Conservation (phyloP, 1,140 invertebrate genomes). For the Orchesella cincta region DNA sequence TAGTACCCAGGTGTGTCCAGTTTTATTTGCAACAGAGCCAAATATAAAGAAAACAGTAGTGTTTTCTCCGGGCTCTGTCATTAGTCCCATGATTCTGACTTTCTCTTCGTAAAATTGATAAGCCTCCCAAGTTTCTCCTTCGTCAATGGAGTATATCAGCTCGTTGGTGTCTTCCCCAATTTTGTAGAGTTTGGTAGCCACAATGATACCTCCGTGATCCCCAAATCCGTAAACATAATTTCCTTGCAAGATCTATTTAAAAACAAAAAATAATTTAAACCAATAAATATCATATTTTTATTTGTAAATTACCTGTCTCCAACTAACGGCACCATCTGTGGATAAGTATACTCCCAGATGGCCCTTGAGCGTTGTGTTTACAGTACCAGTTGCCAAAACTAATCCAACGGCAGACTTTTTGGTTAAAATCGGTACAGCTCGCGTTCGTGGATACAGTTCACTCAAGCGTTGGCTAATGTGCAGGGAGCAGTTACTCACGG, state of each 20-base stretch:
- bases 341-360: constrained; percentile 80
- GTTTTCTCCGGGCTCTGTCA: constrained; percentile 89
- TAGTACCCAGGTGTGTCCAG: constrained; percentile 78
- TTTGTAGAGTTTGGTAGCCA: constrained; percentile 80
- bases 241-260: constrained; percentile 73
- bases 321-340: constrained; percentile 78
- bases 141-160: constrained; percentile 80
- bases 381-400: constrained; percentile 80
- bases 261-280: no score
- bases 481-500: constrained; percentile 75
- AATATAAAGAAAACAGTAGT: constrained; percentile 89
- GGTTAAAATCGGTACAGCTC: constrained; percentile 78
- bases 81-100: constrained; percentile 68
- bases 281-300: constrained; percentile 57
- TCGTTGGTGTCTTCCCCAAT: constrained; percentile 71
- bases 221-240: constrained; percentile 86
- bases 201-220: constrained; percentile 84
- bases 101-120: constrained; percentile 71
- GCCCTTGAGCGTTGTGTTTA: constrained; percentile 76
- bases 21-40: constrained; percentile 64
- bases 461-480: constrained; percentile 84
- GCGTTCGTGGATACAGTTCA: constrained; percentile 75
- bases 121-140: constrained; percentile 77
- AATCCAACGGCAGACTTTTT: constrained; percentile 83
- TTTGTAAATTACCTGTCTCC: no score